Evolutionary conservation across 2,113 vertebrate species (phyloP), one percentile per base, ranked within the genome.

Genomic region (Callocephalon fimbriatum): DNA sequence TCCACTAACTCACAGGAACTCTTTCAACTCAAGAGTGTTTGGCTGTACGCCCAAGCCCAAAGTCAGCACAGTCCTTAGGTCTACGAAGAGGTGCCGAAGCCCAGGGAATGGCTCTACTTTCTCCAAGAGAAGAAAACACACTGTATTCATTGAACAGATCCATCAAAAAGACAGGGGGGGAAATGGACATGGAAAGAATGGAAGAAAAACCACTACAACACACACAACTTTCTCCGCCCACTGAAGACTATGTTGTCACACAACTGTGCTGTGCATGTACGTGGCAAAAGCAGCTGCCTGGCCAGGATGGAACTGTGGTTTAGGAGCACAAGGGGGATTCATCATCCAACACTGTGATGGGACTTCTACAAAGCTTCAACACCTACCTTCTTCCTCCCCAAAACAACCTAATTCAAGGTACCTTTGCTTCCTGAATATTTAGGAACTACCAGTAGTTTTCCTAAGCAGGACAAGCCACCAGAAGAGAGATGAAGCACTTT

Each of bases 241-340:
- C 14, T 42, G 62, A 67, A 74, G 15, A 51, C 7, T 35, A 44
- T 0, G 0, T 1, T 27, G 4, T 15, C 70, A 32, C 37, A 29
- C 48, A 45, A 0, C 25, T 8, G 7, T 6, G 14, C 27, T 12
- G 7, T 8, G 38, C 5, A 6, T 0, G 6, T 20, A 42, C 0
- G 1, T 8, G 32, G 40, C 61, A 35, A 31, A n/a, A 48, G 70
- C 65, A 58, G 44, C 38, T 70, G 54, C 9, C 29, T 3, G 11
- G 54, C 54, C 11, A 4, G 26, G 38, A 71, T 2, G 10, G 8
- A 15, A 53, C 66, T 37, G 38, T 19, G 16, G 8, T 59, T 40
- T 7, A 29, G 31, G 17, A 59, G 35, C 38, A 54, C 66, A 23
- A 27, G 25, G n/a, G 5, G 8, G 21, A 71, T 13, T 25, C 32